Evolutionary conservation across 2,113 vertebrate species (phyloP).

Genomic region (Glaucidium brasilianum): DNA sequence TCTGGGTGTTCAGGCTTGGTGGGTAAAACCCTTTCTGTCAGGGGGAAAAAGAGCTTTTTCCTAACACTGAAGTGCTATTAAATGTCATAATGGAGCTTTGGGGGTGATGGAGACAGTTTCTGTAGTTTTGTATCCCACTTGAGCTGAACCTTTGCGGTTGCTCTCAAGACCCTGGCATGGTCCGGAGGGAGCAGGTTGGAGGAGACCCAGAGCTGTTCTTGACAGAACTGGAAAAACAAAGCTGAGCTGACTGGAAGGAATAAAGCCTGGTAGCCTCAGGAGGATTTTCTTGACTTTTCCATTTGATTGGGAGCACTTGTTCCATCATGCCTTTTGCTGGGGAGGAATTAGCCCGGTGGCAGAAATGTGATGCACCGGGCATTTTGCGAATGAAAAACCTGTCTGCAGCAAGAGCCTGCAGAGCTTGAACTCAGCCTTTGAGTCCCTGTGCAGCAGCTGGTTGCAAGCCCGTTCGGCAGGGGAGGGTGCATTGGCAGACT

Average conservation of each 20-base stretch:
- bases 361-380: neutral
- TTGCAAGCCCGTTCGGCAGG: neutral
- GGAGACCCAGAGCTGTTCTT: neutral
- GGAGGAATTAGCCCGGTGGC: neutral
- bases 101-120: neutral
- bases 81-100: neutral
- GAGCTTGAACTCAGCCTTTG: neutral
- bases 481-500: neutral
- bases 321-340: slow-evolving; percentile 33
- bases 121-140: neutral
- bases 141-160: neutral
- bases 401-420: neutral
- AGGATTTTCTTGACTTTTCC: slow-evolving; percentile 11
- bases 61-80: neutral
- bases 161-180: neutral
- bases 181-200: neutral
- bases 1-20: neutral
- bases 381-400: neutral
- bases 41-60: neutral
- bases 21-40: neutral
- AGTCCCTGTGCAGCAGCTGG: neutral
- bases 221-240: neutral
- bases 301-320: slow-evolving; percentile 47
- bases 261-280: neutral
- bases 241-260: neutral